Conservation (phyloP, 2,113 vertebrate species). For the Phoenicopterus ruber region DNA sequence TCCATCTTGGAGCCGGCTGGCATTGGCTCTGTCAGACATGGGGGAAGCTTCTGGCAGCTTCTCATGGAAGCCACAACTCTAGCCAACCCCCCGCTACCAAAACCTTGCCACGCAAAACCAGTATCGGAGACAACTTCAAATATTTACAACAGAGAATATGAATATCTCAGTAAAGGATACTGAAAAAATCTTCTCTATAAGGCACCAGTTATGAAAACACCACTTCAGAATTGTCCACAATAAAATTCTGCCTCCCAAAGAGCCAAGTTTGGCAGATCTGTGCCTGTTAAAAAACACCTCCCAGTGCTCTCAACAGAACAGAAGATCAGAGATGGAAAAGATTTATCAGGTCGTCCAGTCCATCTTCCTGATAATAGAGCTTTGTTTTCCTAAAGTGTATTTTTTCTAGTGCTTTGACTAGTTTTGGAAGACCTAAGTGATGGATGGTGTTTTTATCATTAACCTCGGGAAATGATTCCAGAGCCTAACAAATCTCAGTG, state of each 20-base stretch:
- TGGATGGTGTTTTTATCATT: conserved; percentile 50
- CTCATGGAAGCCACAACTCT: too few relatives aligned
- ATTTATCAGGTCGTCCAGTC: background rate
- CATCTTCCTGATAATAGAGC: conserved; percentile 4
- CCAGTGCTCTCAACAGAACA: background rate
- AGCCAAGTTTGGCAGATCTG: background rate
- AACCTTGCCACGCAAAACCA: too few relatives aligned
- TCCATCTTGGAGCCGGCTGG: too few relatives aligned
- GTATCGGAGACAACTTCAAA: background rate
- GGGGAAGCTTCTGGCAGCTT: too few relatives aligned
- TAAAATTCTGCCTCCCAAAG: background rate
- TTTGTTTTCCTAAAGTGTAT: conserved; percentile 13
- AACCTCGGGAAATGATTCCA: conserved; percentile 28
- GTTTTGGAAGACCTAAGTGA: conserved; percentile 33
- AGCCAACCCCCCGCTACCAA: too few relatives aligned
- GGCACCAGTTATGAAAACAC: background rate
- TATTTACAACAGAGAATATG: background rate
- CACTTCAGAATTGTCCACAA: background rate
- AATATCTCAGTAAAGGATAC: background rate
- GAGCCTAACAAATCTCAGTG: conserved; percentile 25
- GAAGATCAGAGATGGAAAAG: background rate
- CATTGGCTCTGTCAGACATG: too few relatives aligned
- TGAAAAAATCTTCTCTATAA: background rate
- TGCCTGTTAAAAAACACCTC: background rate
- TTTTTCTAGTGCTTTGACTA: conserved; percentile 10